phyloP scores from a whole-genome alignment of 2,797 vertebrate species.

The Paratrypauchen microcephalus region DNA sequence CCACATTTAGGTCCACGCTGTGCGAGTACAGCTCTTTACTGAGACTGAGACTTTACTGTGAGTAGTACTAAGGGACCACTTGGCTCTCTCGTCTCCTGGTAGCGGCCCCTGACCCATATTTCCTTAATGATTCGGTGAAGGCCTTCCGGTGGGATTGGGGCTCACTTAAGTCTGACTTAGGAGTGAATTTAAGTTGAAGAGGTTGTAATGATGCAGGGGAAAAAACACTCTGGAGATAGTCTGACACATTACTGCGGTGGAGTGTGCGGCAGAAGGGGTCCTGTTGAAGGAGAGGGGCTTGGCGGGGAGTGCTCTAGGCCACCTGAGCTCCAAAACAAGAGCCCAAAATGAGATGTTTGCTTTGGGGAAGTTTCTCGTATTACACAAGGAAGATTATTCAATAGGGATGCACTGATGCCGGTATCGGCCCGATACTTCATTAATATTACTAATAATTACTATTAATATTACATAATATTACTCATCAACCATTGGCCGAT shows the following conservation, averaged over 20 bases:
- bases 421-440: too few relatives aligned
- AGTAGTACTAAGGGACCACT: neutral
- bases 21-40: neutral
- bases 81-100: constrained; percentile 8
- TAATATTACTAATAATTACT: too few relatives aligned
- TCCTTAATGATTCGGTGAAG: constrained; percentile 7
- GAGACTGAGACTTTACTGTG: neutral
- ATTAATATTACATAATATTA: too few relatives aligned
- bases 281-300: neutral
- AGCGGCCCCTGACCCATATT: neutral
- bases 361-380: constrained; percentile 4
- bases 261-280: constrained; percentile 9
- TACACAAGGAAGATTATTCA: too few relatives aligned
- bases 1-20: neutral
- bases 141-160: constrained; percentile 14
- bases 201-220: constrained; percentile 10
- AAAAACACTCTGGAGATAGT: constrained; percentile 27
- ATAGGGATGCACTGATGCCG: too few relatives aligned
- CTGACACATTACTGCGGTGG: constrained; percentile 39
- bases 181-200: constrained; percentile 28
- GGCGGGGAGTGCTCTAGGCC: constrained; percentile 29
- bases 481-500: too few relatives aligned
- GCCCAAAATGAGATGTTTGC: neutral
- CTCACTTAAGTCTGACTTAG: constrained; percentile 17
- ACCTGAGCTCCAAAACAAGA: constrained; percentile 44